These are phyloP conservation scores for Neopipo cinnamomea DNA, from an alignment of 2,113 vertebrate species.

Conservation along the genomic window DNA sequence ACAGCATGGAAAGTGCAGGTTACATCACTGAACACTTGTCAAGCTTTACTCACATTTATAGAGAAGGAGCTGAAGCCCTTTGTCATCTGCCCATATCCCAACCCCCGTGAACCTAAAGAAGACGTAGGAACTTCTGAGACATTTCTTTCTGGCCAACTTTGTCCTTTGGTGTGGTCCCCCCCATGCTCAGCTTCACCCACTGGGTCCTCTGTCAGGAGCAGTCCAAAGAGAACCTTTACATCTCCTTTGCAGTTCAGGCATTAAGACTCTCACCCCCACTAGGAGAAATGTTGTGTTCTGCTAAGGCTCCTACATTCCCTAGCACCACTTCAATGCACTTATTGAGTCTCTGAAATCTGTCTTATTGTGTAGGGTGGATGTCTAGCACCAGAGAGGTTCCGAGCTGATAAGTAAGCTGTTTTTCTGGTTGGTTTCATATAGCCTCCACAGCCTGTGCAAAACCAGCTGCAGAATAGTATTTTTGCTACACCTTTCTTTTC, in stretches of 20 bases:
- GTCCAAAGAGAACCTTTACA: neutral
- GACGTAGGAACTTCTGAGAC: neutral
- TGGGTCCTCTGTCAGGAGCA: neutral
- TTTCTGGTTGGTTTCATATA: neutral
- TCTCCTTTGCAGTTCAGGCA: neutral
- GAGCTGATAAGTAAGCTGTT: neutral
- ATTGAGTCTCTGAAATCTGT: neutral
- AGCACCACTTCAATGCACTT: neutral
- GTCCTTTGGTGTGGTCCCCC: rapidly evolving
- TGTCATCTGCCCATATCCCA: neutral
- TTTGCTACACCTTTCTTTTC: neutral
- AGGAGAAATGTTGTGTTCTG: neutral
- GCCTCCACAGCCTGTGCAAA: neutral
- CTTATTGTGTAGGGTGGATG: rapidly evolving
- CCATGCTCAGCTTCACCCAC: neutral
- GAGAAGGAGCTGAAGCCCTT: neutral
- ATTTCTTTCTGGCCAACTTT: neutral
- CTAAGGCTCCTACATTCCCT: neutral
- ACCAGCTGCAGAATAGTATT: neutral
- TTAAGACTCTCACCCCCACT: rapidly evolving
- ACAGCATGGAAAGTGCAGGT: neutral
- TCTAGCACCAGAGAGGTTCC: neutral
- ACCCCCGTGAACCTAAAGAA: neutral
- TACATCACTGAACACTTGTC: neutral
- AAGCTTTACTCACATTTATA: neutral